phyloP scores from a whole-genome alignment of 2,113 vertebrate genomes.

The Nymphicus hollandicus region DNA sequence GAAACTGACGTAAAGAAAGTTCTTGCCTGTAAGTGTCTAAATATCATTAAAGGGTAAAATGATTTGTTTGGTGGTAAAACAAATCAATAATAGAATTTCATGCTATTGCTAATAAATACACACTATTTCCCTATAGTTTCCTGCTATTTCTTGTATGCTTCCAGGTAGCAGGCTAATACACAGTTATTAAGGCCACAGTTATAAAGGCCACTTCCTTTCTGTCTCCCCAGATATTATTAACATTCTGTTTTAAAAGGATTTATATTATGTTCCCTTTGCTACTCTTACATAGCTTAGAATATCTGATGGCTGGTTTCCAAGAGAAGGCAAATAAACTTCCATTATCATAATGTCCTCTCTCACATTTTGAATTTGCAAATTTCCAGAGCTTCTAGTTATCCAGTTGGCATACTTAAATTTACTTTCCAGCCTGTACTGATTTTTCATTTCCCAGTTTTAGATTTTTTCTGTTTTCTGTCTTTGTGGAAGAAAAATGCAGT shows the following conservation, averaged over 20 bases:
- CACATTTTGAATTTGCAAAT: slow-evolving; percentile 21
- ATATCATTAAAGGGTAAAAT: neutral
- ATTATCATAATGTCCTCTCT: slow-evolving; percentile 37
- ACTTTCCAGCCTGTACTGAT: neutral
- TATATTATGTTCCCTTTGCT: neutral
- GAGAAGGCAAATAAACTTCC: slow-evolving; percentile 43
- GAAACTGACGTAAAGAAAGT: neutral
- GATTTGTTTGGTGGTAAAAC: neutral
- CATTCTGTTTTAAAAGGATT: neutral
- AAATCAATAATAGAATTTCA: neutral
- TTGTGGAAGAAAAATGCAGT: neutral
- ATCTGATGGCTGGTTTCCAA: neutral
- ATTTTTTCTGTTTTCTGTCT: neutral
- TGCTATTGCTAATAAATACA: neutral
- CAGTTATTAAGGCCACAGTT: too few relatives aligned
- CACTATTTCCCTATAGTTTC: neutral
- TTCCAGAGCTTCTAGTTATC: neutral
- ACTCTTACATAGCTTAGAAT: neutral
- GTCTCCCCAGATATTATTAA: neutral
- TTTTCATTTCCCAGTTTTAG: neutral
- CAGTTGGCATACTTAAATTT: neutral
- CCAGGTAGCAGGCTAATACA: neutral
- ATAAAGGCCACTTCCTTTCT: neutral
- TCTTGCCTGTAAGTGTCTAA: neutral
- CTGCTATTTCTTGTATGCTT: neutral